phyloP scores from a whole-genome alignment of 2,113 vertebrate genomes.

The Morphnarchus princeps region DNA sequence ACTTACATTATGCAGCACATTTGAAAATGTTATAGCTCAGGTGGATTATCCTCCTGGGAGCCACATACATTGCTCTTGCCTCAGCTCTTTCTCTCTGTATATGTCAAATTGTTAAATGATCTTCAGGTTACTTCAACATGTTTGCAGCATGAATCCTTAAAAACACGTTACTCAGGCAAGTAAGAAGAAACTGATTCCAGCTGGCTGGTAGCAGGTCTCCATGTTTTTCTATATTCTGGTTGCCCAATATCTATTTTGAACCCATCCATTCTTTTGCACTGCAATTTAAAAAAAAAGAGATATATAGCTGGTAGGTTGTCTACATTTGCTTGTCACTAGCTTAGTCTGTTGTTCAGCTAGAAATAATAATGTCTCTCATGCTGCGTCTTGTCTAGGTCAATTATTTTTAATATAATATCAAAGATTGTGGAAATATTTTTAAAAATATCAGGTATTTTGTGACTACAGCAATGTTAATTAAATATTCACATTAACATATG shows the following conservation, averaged over 20 bases:
- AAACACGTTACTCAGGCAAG: neutral
- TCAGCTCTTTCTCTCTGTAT: neutral
- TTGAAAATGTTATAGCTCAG: conserved; percentile 38
- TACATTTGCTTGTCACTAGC: neutral
- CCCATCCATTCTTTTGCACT: neutral
- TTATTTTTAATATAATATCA: neutral
- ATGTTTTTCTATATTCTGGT: neutral
- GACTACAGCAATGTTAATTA: neutral
- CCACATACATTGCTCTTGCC: neutral
- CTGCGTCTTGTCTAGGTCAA: neutral
- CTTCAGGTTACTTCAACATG: neutral
- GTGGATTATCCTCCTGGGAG: conserved; percentile 14
- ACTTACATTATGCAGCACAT: conserved; percentile 35
- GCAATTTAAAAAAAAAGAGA: neutral
- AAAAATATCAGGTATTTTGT: neutral
- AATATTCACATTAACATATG: neutral
- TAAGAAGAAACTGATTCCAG: neutral
- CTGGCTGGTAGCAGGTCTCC: neutral
- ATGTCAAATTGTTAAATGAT: conserved; percentile 26
- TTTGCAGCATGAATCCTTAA: conserved; percentile 11
- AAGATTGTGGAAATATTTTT: neutral
- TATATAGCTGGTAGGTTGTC: neutral
- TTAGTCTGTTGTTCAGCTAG: neutral
- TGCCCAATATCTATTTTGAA: neutral
- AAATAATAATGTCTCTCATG: neutral